Conservation (phyloP, 1,140 invertebrate species). For the Hetaerina americana region DNA sequence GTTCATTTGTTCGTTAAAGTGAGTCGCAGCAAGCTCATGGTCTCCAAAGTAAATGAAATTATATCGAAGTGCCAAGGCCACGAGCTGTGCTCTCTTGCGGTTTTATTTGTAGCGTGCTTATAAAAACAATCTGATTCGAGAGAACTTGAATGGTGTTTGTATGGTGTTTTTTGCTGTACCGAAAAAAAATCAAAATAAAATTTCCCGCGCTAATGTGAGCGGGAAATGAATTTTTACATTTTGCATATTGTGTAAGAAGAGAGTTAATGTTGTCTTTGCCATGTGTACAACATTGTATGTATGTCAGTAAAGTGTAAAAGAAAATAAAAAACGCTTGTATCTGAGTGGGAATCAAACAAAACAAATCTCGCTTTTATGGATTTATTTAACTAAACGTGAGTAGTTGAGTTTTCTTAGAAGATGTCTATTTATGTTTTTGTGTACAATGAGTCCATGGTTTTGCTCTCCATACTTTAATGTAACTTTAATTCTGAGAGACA, state of each 20-base stretch:
- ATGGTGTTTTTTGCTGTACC: slow-evolving; percentile 4
- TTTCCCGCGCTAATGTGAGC: background rate
- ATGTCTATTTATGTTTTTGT: background rate
- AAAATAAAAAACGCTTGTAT: slow-evolving; percentile 3
- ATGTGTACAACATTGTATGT: slow-evolving; percentile 6
- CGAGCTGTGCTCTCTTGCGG: background rate
- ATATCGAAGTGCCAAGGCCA: slow-evolving; percentile 6
- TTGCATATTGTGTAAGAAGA: slow-evolving; percentile 7
- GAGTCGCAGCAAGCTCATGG: background rate
- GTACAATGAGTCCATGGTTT: background rate
- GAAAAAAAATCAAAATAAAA: slow-evolving; percentile 1
- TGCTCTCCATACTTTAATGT: background rate
- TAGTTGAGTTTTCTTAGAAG: background rate
- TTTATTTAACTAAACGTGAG: background rate
- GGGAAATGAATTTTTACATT: slow-evolving; percentile 6
- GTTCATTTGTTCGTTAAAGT: background rate
- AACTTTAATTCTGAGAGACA: background rate
- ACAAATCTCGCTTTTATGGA: background rate
- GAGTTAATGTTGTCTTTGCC: slow-evolving; percentile 7
- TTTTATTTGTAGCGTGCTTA: slow-evolving; percentile 6
- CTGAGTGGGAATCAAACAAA: slow-evolving; percentile 1
- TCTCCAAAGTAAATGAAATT: slow-evolving; percentile 1
- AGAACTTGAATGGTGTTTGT: slow-evolving; percentile 4
- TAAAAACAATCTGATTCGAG: slow-evolving; percentile 2
- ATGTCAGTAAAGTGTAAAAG: slow-evolving; percentile 5